phyloP scores from a whole-genome alignment of 2,888 invertebrate species.

The Choristoneura rosaceana region DNA sequence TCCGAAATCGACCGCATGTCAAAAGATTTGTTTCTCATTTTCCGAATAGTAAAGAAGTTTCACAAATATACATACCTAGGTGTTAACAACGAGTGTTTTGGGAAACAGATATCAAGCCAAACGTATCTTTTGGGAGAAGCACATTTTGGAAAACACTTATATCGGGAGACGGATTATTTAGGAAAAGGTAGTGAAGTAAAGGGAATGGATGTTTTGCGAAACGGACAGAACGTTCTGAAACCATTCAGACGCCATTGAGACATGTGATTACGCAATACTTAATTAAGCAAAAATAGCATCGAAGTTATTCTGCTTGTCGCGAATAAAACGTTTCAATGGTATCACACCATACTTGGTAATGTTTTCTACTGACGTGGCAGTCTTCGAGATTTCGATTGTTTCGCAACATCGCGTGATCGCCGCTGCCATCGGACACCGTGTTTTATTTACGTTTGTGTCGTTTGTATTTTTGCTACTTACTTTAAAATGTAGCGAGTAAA shows the following conservation, averaged over 20 bases:
- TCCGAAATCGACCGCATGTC: too few species aligned
- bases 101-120: too few species aligned
- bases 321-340: not conserved
- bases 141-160: too few species aligned
- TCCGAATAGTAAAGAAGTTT: too few species aligned
- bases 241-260: not conserved
- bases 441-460: constrained; percentile 30
- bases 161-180: too few species aligned
- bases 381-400: constrained; percentile 39
- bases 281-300: not conserved
- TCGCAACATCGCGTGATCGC: constrained; percentile 50
- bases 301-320: not conserved
- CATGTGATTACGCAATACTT: not conserved
- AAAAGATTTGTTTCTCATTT: too few species aligned
- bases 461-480: not conserved
- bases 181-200: too few species aligned
- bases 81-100: too few species aligned
- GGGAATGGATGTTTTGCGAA: too few species aligned
- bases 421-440: constrained; percentile 47
- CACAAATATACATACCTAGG: too few species aligned
- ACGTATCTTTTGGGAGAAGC: too few species aligned
- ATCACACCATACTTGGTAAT: constrained; percentile 36
- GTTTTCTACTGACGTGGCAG: constrained; percentile 33
- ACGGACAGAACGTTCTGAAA: too few species aligned
- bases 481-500: constrained; percentile 3